Evolutionary conservation across 2,797 vertebrate genomes (phyloP).

Genomic region (Cyclopterus lumpus): DNA sequence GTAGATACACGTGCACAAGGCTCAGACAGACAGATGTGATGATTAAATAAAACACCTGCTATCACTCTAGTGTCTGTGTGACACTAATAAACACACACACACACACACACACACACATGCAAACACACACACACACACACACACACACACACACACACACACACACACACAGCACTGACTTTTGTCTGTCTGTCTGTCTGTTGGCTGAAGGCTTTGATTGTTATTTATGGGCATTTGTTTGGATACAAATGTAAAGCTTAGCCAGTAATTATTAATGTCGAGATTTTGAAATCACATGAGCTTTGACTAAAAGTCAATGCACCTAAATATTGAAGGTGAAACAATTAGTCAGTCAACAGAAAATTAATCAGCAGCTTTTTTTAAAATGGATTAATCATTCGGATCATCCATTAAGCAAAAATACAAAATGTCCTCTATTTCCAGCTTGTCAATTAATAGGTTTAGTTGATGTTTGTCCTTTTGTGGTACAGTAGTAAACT

Average conservation of each 20-base stretch:
- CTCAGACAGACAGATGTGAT: conserved; percentile 16
- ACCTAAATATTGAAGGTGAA: background rate
- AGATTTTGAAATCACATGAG: background rate
- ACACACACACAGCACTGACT: conserved; percentile 20
- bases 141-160: conserved; percentile 2
- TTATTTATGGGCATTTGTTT: conserved; percentile 1
- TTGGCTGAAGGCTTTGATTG: conserved; percentile 11
- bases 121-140: conserved; percentile 11
- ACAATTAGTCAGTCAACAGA: background rate
- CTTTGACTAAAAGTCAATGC: background rate
- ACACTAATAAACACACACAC: conserved; percentile 12
- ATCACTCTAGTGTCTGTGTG: background rate
- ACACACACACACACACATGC: conserved; percentile 2
- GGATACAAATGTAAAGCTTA: conserved; percentile 4
- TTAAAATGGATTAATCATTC: background rate
- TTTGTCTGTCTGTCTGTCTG: background rate
- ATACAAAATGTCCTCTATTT: background rate
- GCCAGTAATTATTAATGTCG: background rate
- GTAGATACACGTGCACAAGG: background rate
- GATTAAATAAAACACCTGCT: conserved; percentile 43
- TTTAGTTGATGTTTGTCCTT: background rate
- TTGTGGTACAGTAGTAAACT: background rate
- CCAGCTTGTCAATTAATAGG: background rate
- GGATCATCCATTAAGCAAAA: background rate
- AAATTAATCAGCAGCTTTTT: background rate